Conservation (phyloP, 2,113 vertebrate genomes). For the Origma solitaria region DNA sequence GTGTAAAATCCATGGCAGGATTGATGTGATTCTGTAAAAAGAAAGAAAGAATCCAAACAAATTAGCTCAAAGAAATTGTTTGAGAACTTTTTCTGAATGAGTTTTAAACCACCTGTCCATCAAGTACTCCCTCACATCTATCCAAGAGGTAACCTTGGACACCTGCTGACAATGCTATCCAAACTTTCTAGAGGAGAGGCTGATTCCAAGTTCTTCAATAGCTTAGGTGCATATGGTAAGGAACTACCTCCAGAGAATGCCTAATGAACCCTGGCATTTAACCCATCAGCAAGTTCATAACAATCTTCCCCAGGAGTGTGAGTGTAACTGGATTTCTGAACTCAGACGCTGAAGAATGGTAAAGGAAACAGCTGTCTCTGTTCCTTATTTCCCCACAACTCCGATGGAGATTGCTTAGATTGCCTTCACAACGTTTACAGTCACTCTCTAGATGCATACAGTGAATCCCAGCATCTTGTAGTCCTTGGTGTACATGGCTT, state of each 20-base stretch:
- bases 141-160: background rate
- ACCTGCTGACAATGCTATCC: background rate
- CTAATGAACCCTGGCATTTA: background rate
- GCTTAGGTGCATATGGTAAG: background rate
- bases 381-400: background rate
- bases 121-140: background rate
- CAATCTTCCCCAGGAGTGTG: background rate
- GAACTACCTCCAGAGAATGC: background rate
- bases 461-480: conserved; percentile 98
- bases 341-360: background rate
- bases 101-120: background rate
- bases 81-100: background rate
- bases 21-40: conserved; percentile 89
- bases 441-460: conserved; percentile 69
- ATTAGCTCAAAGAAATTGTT: background rate
- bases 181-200: background rate
- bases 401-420: background rate
- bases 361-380: background rate
- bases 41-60: background rate
- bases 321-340: background rate
- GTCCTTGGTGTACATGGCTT: conserved; percentile 96
- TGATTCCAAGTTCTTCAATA: background rate
- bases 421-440: background rate
- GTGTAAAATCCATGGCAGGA: conserved; percentile 95
- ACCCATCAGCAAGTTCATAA: background rate